Percentiles rank a stretch among this genome's conserved stretches.
Conservation (phyloP, 1,140 invertebrate genomes). For the Meloidogyne chitwoodi region DNA sequence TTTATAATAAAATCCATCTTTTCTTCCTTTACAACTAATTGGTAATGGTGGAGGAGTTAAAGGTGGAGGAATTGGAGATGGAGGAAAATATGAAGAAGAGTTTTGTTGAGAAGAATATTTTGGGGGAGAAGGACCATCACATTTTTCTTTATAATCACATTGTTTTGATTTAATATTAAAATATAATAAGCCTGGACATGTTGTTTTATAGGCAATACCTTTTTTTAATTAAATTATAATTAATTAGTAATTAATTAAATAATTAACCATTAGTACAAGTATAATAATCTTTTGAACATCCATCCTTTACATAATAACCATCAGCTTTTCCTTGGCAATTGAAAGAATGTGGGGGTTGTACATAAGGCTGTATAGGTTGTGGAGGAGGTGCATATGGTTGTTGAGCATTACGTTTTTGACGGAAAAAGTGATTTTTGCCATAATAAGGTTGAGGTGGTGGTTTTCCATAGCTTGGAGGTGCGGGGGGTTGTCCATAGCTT, state of each 20-base stretch:
- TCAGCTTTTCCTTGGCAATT: conserved; percentile 6
- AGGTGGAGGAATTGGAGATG: background rate
- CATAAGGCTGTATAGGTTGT: background rate
- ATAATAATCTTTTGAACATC: background rate
- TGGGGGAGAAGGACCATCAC: background rate
- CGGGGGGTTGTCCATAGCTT: background rate
- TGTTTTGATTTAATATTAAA: background rate
- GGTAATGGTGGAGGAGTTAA: background rate
- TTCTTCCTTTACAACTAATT: background rate
- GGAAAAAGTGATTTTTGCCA: background rate
- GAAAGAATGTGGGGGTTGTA: background rate
- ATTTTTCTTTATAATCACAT: background rate
- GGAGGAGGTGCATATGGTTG: background rate
- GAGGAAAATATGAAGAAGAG: background rate
- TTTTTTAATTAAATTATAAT: background rate
- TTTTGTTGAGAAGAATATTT: background rate
- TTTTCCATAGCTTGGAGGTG: background rate
- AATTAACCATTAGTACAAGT: background rate
- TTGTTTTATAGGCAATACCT: background rate
- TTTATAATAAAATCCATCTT: background rate
- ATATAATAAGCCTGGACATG: background rate
- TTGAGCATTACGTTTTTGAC: background rate
- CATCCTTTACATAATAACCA: conserved; percentile 11
- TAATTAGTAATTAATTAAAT: background rate
- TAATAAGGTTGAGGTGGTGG: background rate